Base-by-base conservation (phyloP, 2,797 vertebrate genomes). In the Nannoperca obscura region DNA sequence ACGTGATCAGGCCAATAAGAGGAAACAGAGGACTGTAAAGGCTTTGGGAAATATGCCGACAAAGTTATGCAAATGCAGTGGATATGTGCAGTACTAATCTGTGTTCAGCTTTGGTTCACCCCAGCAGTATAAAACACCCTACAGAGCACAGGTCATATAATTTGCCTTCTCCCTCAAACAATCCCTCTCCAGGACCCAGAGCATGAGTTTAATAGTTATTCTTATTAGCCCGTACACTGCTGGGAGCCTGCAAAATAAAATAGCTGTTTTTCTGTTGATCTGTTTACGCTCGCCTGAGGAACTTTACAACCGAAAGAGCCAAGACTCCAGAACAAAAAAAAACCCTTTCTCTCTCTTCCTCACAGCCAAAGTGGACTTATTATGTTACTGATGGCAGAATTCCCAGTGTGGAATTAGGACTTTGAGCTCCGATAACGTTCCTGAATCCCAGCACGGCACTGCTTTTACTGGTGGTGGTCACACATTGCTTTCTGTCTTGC, bases 321-420 rank as follows among this genome's bases (percentile, higher is more conserved):
- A 89, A 90, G 81, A 88, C 83, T 80, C 72, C 57, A 72, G 65
- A 81, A 68, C 78, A 67, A 72, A 74, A 73, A 71, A 53, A 77
- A 34, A 22, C 57, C 62, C 75, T 85, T 80, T 88, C 49, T 86
- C 53, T 77, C 68, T 74, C 79, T 80, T 82, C 47, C 84, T 82
- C 83, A 79, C 81, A 91, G 90, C 89, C 86, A 94, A 92, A 93
- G 89, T 91, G 88, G 91, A 93, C 91, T 93, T 93, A 93, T 92
- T 93, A 91, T 93, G 89, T 91, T 94, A 89, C 90, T 87, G 80
- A 78, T 92, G 93, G 91, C 93, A 92, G 80, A 86, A 86, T 93
- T 94, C 91, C 92, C 93, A 94, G 90, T 90, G 91, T 91, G 93
- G 91, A 91, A 93, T 94, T 92, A 93, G 90, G 89, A 92, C 91